phyloP scores from a whole-genome alignment of 1,140 invertebrate genomes.

The Drosophila arizonae region DNA sequence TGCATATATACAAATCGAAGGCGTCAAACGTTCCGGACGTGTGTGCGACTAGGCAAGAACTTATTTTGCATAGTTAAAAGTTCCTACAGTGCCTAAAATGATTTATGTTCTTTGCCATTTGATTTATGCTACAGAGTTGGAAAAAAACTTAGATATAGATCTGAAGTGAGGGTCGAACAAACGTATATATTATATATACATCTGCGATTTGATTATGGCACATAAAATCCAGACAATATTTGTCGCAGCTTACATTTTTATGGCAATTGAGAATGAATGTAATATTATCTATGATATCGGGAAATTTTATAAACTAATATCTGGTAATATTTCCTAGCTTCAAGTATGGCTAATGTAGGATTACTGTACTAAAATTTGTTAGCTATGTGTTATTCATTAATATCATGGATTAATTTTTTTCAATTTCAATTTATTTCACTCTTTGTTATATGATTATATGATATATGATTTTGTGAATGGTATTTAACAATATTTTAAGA shows the following conservation, averaged over 20 bases:
- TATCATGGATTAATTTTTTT: no score
- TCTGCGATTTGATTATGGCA: no score
- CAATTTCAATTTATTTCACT: no score
- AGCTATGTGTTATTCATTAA: no score
- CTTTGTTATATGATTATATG: no score
- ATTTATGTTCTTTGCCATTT: slow-evolving; percentile 29
- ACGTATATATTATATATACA: neutral
- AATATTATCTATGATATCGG: neutral
- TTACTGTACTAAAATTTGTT: no score
- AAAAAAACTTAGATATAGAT: slow-evolving; percentile 10
- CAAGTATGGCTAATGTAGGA: no score
- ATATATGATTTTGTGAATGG: no score
- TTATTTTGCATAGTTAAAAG: slow-evolving; percentile 23
- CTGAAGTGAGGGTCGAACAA: slow-evolving; percentile 4
- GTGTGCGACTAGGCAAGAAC: slow-evolving; percentile 19
- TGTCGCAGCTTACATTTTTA: neutral
- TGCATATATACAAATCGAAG: slow-evolving; percentile 17
- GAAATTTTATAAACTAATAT: no score
- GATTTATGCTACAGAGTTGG: slow-evolving; percentile 23
- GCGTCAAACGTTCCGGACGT: slow-evolving; percentile 16
- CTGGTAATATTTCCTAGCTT: no score
- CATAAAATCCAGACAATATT: neutral
- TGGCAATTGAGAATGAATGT: neutral
- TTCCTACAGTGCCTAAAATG: slow-evolving; percentile 30
- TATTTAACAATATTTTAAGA: no score